Base-by-base conservation (phyloP, 1,140 invertebrate species). In the Ooceraea biroi region DNA sequence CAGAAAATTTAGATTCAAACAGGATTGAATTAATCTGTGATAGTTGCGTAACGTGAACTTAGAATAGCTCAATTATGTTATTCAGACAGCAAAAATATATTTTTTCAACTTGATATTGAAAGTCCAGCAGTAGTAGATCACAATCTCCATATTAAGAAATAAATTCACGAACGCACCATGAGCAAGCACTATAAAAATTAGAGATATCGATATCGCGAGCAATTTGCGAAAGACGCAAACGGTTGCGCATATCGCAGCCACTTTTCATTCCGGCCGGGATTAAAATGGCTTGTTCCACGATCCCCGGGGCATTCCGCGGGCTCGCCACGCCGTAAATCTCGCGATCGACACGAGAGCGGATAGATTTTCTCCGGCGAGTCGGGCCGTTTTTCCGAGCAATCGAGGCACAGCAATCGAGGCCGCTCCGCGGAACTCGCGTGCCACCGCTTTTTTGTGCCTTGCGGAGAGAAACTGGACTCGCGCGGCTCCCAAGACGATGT, bases 401-500 rank as follows among this genome's bases (percentile, higher is more conserved):
- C n/a, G 22, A 46, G 76, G 65, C 63, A 78, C 44, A 78, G 36
- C 55, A 69, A 78, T 78, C 63, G 76, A 69, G 63, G 76, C 68
- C 63, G 74, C 74, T 78, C 74, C n/a, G 36, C 50, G 76, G 61
- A 78, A 65, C 58, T 82, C 63, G 74, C 74, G 50, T 69, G 66
- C 66, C 63, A 80, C 66, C 57, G 36, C 48, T 63, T 50, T 41
- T 74, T 66, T 44, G 72, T 68, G 36, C 52, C 36, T 50, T 50
- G 63, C 71, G 68, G 66, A 44, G 25, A 61, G 77, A 85, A 82
- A 85, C 69, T 85, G 77, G 83, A 82, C 46, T 82, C 68, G 55
- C 57, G 58, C 82, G 55, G 55, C 50, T 74, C 19, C 46, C 46
- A 74, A 48, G 82, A 65, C 60, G 69, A 61, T 74, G 61, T 22